A percentile compares a stretch with the other conserved stretches of the same genome.
phyloP scores from a whole-genome alignment of 2,797 vertebrate species.

The Manis javanica region DNA sequence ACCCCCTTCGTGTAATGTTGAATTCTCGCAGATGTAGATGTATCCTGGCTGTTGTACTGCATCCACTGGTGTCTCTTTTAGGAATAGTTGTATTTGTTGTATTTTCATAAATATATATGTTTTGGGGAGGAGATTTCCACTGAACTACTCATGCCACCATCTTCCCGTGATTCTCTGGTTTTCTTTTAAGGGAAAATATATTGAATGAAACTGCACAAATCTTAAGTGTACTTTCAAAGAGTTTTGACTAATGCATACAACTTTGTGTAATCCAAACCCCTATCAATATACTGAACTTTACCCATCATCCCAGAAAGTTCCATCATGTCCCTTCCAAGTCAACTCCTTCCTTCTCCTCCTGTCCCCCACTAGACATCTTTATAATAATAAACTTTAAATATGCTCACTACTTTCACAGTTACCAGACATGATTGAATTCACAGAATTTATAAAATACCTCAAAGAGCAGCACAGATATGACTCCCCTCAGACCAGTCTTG shows the following conservation, averaged over 20 bases:
- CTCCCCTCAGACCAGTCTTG: not conserved
- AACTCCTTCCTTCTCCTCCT: not conserved
- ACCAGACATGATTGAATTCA: not conserved
- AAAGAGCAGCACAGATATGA: not conserved
- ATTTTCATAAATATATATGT: no score
- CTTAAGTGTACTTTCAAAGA: not conserved
- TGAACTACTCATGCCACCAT: no score
- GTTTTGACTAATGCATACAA: not conserved
- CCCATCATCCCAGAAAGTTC: not conserved
- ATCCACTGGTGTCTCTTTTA: no score
- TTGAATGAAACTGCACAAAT: slow-evolving; percentile 22
- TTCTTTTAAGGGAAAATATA: slow-evolving; percentile 42
- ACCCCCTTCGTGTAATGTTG: no score
- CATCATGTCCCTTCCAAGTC: not conserved
- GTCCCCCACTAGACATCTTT: not conserved
- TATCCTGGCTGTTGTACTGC: no score
- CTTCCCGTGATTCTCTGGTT: not conserved
- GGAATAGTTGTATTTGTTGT: no score
- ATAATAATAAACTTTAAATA: not conserved
- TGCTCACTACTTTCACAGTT: not conserved
- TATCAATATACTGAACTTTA: not conserved
- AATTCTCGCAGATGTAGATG: no score
- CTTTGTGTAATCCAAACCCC: not conserved
- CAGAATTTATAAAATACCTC: slow-evolving; percentile 10
- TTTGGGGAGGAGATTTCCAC: no score